A percentile compares a stretch with the other conserved stretches of the same genome.
Conservation (phyloP, 2,113 vertebrate species). For the Chionis minor region DNA sequence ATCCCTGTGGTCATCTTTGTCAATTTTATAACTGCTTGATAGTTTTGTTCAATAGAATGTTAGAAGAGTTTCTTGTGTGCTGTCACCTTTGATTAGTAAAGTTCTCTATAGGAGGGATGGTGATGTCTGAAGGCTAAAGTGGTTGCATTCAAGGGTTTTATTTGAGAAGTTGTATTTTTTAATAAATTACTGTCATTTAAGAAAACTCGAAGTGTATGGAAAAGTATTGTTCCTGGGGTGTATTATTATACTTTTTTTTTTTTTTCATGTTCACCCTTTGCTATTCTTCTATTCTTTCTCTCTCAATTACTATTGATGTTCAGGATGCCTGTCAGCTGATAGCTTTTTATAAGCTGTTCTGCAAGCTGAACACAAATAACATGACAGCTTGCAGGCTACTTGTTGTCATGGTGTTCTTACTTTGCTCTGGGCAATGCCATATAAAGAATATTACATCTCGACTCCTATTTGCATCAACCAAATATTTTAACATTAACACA, state of each 20-base stretch:
- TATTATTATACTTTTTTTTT: neutral
- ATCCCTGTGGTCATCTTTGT: neutral
- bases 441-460: slow-evolving; percentile 66
- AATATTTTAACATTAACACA: slow-evolving; percentile 68
- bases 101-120: neutral
- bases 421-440: slow-evolving; percentile 66
- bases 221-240: neutral
- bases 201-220: neutral
- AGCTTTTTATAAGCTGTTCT: slow-evolving; percentile 58
- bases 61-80: slow-evolving; percentile 11
- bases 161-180: neutral
- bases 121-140: slow-evolving; percentile 14
- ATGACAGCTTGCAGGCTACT: slow-evolving; percentile 63
- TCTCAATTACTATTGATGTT: slow-evolving; percentile 55
- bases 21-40: slow-evolving; percentile 2
- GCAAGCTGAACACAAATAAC: slow-evolving; percentile 67
- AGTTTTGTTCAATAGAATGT: neutral
- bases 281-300: slow-evolving; percentile 35
- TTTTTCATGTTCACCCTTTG: neutral
- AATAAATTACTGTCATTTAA: slow-evolving; percentile 10
- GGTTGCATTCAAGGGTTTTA: neutral
- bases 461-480: slow-evolving; percentile 66
- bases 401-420: slow-evolving; percentile 64
- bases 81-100: slow-evolving; percentile 18
- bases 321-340: slow-evolving; percentile 63